A percentile compares a stretch with the other conserved stretches of the same genome.
Conservation (phyloP, 1,140 invertebrate genomes). For the Achatina immaculata region DNA sequence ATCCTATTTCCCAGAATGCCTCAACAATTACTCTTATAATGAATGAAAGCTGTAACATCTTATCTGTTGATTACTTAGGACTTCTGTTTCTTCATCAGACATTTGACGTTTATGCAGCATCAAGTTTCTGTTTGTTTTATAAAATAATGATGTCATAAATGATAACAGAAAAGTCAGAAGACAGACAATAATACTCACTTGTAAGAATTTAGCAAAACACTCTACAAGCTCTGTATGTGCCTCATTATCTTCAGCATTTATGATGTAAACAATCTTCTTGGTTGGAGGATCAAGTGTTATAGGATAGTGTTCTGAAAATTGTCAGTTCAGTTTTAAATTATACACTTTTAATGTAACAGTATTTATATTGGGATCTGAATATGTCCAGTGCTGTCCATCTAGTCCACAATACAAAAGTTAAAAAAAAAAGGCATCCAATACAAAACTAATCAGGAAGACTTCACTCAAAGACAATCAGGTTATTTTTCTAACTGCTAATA, state of each 20-base stretch:
- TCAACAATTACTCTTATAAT: background rate
- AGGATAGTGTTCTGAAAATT: background rate
- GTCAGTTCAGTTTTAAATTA: no score
- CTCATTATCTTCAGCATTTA: background rate
- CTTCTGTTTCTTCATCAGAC: background rate
- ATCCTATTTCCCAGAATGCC: background rate
- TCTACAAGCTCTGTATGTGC: background rate
- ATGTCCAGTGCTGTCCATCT: background rate
- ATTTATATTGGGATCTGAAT: background rate
- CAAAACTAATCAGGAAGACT: background rate
- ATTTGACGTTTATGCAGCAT: no score
- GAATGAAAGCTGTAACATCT: background rate
- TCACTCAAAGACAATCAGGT: no score
- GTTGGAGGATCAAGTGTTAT: background rate
- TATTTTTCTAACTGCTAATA: no score
- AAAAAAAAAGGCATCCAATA: background rate
- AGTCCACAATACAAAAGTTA: background rate
- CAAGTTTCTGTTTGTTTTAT: background rate
- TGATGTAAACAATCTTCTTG: background rate
- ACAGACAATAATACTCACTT: background rate
- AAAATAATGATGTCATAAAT: background rate
- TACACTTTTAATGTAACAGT: no score
- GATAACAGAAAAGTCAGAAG: background rate
- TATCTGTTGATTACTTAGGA: background rate
- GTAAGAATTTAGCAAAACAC: background rate